These are phyloP conservation scores for Belonocnema kinseyi DNA, from an alignment of 1,140 invertebrate species.

Conservation along the genomic window DNA sequence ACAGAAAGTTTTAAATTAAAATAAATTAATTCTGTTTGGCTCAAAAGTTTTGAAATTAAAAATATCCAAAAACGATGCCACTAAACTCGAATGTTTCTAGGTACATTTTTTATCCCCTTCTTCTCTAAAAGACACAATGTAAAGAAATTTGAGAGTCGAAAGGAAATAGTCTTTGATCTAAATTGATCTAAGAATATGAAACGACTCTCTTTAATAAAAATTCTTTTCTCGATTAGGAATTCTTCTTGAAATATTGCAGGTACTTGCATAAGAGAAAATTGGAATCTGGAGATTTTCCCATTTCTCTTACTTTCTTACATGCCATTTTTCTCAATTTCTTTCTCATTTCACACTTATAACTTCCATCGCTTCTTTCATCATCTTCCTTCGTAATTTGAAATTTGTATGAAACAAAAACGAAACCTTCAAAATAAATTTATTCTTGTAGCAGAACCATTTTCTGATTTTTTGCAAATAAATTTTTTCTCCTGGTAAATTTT, in stretches of 20 bases:
- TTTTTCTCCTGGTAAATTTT: no score
- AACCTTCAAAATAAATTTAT: no score
- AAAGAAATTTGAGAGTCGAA: background rate
- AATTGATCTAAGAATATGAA: background rate
- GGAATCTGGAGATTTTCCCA: constrained; percentile 18
- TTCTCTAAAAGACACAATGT: no score
- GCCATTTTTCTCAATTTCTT: background rate
- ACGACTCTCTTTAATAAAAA: background rate
- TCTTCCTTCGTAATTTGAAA: background rate
- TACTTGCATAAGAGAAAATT: background rate
- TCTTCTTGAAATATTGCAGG: background rate
- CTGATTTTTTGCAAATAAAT: no score
- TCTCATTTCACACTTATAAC: background rate
- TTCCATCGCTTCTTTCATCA: background rate
- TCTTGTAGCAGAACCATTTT: no score
- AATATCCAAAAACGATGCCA: no score
- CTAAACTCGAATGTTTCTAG: background rate
- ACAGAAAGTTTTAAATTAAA: no score
- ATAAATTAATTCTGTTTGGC: no score
- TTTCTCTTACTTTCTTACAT: constrained; percentile 14
- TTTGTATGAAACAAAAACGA: background rate
- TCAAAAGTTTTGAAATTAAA: no score
- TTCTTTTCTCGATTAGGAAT: background rate
- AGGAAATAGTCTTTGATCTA: constrained; percentile 2
- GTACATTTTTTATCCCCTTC: background rate